Conservation (phyloP, 2,888 invertebrate genomes). For the Flexamia atlantica region DNA sequence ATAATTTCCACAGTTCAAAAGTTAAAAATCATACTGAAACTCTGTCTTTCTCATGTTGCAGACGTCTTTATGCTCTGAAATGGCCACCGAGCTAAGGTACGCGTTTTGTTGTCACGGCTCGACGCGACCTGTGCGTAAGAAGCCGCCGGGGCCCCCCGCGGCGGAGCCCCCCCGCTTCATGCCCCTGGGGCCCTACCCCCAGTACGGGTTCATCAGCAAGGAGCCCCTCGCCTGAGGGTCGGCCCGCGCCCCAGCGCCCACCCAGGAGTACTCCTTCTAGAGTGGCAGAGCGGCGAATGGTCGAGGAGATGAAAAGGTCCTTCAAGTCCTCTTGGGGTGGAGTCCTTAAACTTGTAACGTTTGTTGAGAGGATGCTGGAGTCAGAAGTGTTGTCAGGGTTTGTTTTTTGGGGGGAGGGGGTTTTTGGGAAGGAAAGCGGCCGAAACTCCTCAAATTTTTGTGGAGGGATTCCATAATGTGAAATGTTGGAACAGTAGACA, state of each 20-base stretch:
- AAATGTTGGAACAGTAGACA: too few relatives aligned
- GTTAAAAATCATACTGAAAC: not conserved
- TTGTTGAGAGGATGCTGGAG: too few relatives aligned
- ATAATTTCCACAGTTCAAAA: too few relatives aligned
- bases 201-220: constrained; percentile 80
- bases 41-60: constrained; percentile 73
- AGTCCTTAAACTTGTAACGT: too few relatives aligned
- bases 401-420: too few relatives aligned
- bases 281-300: not conserved
- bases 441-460: too few relatives aligned
- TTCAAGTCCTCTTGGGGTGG: too few relatives aligned
- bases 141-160: constrained; percentile 70
- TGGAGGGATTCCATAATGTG: too few relatives aligned
- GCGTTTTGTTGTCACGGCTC: constrained; percentile 83
- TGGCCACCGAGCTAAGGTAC: constrained; percentile 84
- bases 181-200: constrained; percentile 79
- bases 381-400: too few relatives aligned
- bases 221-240: constrained; percentile 72
- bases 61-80: constrained; percentile 85
- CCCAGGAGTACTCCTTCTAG: constrained; percentile 59
- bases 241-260: constrained; percentile 5
- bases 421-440: too few relatives aligned
- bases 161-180: constrained; percentile 74
- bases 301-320: not conserved
- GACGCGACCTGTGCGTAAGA: constrained; percentile 76